These are phyloP conservation scores for Talpa occidentalis DNA, from an alignment of 2,113 vertebrate genomes.

Conservation along the genomic window DNA sequence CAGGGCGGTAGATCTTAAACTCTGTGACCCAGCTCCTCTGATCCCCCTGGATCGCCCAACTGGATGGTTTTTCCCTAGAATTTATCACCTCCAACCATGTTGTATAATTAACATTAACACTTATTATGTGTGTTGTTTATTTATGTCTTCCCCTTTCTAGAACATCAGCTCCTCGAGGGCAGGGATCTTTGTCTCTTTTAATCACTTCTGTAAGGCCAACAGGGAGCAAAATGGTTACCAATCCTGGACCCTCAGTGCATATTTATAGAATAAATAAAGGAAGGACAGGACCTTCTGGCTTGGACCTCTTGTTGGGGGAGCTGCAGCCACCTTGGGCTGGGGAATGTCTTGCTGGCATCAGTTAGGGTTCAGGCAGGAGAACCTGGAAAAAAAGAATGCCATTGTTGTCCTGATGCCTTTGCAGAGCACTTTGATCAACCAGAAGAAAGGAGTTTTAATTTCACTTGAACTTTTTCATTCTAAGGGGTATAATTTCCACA, in stretches of 20 bases:
- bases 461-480: neutral
- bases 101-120: neutral
- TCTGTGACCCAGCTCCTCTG: rapidly evolving
- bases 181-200: neutral
- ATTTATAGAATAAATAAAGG: neutral
- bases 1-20: neutral
- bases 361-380: neutral
- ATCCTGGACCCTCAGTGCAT: rapidly evolving
- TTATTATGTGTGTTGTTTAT: neutral
- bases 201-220: neutral
- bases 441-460: neutral
- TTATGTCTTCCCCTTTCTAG: neutral
- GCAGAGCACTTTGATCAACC: neutral
- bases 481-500: neutral
- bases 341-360: neutral
- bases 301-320: neutral
- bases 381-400: neutral
- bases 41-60: no score
- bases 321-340: neutral
- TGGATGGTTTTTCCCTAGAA: neutral
- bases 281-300: neutral
- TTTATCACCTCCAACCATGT: neutral
- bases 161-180: neutral
- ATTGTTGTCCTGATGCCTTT: neutral
- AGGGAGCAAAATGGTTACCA: neutral